A percentile compares a stretch with the other conserved stretches of the same genome.
Evolutionary conservation across 2,113 vertebrate genomes (phyloP).

Genomic region (Nanorana parkeri): DNA sequence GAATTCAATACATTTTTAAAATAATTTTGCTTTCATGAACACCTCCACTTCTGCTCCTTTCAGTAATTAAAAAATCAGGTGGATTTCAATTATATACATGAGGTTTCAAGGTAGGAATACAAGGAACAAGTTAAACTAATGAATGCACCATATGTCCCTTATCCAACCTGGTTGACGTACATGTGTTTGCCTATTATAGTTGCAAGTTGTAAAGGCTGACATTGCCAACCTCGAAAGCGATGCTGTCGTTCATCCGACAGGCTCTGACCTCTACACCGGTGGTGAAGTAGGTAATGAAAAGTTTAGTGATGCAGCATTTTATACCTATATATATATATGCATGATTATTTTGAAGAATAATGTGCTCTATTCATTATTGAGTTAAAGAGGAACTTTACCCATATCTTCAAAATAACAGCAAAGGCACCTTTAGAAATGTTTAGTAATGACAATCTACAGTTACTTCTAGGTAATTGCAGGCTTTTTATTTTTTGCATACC

Average conservation of each 20-base stretch:
- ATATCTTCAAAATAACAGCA: no score
- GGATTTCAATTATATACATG: conserved; percentile 73
- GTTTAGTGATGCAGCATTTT: conserved; percentile 81
- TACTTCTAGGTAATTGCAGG: no score
- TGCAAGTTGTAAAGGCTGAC: conserved; percentile 99
- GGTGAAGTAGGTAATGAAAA: conserved; percentile 99
- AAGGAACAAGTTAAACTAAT: conserved; percentile 77
- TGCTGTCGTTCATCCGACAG: conserved; percentile 99
- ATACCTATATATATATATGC: conserved; percentile 76
- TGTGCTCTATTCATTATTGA: conserved; percentile 64
- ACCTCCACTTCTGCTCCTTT: conserved; percentile 63
- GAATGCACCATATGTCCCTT: conserved; percentile 81
- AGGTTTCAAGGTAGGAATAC: conserved; percentile 77
- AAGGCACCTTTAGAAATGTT: no score
- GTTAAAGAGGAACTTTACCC: no score
- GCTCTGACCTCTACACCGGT: conserved; percentile 96
- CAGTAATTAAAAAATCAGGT: conserved; percentile 73
- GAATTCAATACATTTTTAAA: no score
- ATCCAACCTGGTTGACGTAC: conserved; percentile 86
- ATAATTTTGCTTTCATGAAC: conserved; percentile 54
- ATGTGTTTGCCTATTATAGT: conserved; percentile 97
- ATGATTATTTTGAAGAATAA: conserved; percentile 78
- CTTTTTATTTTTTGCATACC: no score
- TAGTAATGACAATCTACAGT: no score
- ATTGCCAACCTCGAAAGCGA: conserved; percentile 98